phyloP scores from a whole-genome alignment of 2,797 vertebrate genomes.

The Aulostomus chinensis region DNA sequence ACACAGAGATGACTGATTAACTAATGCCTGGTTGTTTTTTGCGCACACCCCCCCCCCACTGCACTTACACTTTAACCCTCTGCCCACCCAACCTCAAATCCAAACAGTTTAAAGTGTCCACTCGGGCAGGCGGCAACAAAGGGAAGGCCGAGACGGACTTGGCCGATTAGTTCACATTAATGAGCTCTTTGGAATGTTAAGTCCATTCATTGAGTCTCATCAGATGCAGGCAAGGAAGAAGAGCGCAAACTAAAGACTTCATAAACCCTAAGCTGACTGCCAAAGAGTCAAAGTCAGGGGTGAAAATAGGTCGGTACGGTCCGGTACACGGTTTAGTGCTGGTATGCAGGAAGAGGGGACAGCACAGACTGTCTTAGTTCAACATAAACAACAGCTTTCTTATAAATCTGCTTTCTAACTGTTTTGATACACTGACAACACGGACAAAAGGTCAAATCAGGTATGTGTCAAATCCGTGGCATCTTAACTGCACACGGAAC shows the following conservation, averaged over 20 bases:
- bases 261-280: constrained; percentile 42
- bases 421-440: too few species aligned
- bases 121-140: constrained; percentile 57
- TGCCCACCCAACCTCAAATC: constrained; percentile 51
- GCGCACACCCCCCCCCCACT: constrained; percentile 5
- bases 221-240: constrained; percentile 37
- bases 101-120: constrained; percentile 49
- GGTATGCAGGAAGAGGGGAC: too few species aligned
- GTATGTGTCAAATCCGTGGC: too few species aligned
- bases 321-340: too few species aligned
- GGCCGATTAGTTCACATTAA: constrained; percentile 59
- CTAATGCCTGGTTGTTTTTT: constrained; percentile 27
- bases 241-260: constrained; percentile 20
- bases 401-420: too few species aligned
- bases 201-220: constrained; percentile 33
- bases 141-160: constrained; percentile 36
- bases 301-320: too few species aligned
- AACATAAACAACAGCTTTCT: too few species aligned
- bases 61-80: constrained; percentile 34
- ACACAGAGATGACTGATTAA: constrained; percentile 30
- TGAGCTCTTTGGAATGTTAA: constrained; percentile 67
- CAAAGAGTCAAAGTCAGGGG: constrained; percentile 24
- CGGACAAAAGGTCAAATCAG: too few species aligned
- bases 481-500: too few species aligned
- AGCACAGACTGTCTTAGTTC: too few species aligned